These are phyloP conservation scores for Heterotilapia buettikoferi DNA, from an alignment of 2,113 vertebrate species.

Conservation along the genomic window DNA sequence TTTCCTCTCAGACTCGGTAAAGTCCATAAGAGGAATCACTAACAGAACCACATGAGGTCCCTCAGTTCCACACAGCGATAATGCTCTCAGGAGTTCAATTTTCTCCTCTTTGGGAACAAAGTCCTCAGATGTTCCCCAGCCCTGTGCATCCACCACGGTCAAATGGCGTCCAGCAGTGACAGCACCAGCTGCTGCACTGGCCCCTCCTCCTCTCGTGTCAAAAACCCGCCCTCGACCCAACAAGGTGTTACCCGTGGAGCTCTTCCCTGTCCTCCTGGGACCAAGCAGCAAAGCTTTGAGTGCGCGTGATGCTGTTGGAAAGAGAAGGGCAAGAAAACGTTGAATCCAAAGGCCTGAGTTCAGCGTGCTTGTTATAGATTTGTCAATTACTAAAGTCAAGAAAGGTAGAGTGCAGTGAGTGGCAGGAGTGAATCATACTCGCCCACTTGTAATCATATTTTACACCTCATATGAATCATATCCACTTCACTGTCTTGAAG, in stretches of 20 bases:
- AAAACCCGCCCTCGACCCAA: slow-evolving; percentile 11
- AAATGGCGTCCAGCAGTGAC: background rate
- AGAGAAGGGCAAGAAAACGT: background rate
- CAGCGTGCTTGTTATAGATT: background rate
- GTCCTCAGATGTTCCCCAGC: slow-evolving; percentile 22
- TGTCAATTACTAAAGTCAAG: background rate
- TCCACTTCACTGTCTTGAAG: background rate
- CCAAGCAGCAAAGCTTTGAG: slow-evolving; percentile 24
- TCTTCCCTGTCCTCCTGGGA: slow-evolving; percentile 37
- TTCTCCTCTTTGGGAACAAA: background rate
- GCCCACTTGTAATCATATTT: background rate
- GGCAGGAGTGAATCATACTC: background rate
- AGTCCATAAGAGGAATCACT: slow-evolving; percentile 30
- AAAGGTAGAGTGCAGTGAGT: background rate
- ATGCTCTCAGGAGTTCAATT: background rate
- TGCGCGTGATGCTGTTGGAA: background rate
- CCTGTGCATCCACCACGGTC: slow-evolving; percentile 23
- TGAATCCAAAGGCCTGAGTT: background rate
- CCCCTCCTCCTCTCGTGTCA: slow-evolving; percentile 29
- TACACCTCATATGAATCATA: background rate
- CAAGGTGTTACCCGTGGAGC: slow-evolving; percentile 36
- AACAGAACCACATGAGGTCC: slow-evolving; percentile 22
- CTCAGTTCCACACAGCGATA: background rate
- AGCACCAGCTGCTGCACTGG: background rate
- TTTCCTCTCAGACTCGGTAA: slow-evolving; percentile 7